Evolutionary conservation across 2,888 invertebrate genomes (phyloP).

Genomic region (Tribolium freemani): DNA sequence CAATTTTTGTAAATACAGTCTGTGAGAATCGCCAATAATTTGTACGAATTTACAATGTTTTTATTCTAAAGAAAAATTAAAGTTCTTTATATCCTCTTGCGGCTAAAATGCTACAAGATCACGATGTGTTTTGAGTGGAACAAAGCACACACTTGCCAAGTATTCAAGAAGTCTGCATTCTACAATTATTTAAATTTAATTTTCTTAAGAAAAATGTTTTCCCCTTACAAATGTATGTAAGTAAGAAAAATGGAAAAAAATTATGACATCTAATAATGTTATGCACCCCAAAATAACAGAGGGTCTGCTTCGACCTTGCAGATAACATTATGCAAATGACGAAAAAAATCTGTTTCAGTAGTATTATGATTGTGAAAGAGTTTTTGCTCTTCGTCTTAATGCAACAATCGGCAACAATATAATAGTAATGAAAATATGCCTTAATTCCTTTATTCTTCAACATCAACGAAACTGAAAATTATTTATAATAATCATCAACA

Average conservation of each 20-base stretch:
- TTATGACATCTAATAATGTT: constrained; percentile 30
- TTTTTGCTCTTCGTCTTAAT: constrained; percentile 2
- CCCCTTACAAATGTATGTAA: constrained; percentile 10
- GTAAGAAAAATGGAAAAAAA: constrained; percentile 20
- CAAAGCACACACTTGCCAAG: too few species aligned
- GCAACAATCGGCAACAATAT: neutral
- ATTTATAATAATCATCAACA: too few species aligned
- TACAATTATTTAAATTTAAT: neutral
- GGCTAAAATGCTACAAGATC: too few species aligned
- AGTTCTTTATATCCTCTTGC: too few species aligned
- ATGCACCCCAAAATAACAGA: constrained; percentile 26
- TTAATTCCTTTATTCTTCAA: too few species aligned
- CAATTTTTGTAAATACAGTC: too few species aligned
- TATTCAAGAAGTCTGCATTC: too few species aligned
- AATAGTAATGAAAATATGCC: neutral
- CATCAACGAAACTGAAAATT: too few species aligned
- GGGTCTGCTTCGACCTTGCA: constrained; percentile 20
- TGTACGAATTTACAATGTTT: too few species aligned
- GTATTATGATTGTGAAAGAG: constrained; percentile 22
- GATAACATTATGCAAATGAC: constrained; percentile 27
- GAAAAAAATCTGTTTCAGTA: constrained; percentile 21
- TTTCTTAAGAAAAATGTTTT: constrained; percentile 3
- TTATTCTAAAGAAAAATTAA: too few species aligned
- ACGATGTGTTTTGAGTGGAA: too few species aligned
- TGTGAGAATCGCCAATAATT: too few species aligned